Conservation (phyloP, 2,797 vertebrate genomes). For the Pogoniulus pusillus region DNA sequence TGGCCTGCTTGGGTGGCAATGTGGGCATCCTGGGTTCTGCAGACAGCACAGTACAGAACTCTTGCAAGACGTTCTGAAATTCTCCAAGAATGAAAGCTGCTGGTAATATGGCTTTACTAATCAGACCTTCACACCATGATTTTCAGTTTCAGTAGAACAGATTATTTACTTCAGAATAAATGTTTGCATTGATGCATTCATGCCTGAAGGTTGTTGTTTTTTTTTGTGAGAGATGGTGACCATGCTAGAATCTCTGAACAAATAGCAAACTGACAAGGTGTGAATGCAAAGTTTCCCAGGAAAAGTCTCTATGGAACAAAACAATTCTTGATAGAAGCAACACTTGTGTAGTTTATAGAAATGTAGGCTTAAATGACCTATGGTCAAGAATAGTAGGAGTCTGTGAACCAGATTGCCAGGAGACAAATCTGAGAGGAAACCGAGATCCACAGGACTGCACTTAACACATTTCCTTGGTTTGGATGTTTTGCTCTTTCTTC, state of each 20-base stretch:
- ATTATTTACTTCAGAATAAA: background rate
- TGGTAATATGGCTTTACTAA: conserved; percentile 38
- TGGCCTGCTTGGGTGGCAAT: too few species aligned
- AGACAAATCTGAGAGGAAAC: background rate
- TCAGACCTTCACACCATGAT: conserved; percentile 39
- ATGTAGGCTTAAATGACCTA: background rate
- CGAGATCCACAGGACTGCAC: background rate
- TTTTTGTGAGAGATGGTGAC: background rate
- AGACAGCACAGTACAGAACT: too few species aligned
- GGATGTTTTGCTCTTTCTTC: background rate
- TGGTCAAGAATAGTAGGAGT: background rate
- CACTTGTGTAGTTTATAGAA: background rate
- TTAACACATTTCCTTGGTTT: background rate
- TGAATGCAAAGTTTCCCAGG: background rate
- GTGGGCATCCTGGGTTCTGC: too few species aligned
- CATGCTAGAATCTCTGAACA: background rate
- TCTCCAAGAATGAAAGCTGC: conserved; percentile 17
- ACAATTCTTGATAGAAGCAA: background rate
- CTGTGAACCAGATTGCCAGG: background rate
- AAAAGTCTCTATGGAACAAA: background rate
- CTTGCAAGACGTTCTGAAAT: background rate
- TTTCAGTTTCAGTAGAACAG: conserved; percentile 9
- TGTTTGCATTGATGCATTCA: background rate
- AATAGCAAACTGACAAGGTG: background rate
- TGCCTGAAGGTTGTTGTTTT: too few species aligned